Conservation (phyloP, 2,888 invertebrate species). For the Exephanes ischioxanthus region DNA sequence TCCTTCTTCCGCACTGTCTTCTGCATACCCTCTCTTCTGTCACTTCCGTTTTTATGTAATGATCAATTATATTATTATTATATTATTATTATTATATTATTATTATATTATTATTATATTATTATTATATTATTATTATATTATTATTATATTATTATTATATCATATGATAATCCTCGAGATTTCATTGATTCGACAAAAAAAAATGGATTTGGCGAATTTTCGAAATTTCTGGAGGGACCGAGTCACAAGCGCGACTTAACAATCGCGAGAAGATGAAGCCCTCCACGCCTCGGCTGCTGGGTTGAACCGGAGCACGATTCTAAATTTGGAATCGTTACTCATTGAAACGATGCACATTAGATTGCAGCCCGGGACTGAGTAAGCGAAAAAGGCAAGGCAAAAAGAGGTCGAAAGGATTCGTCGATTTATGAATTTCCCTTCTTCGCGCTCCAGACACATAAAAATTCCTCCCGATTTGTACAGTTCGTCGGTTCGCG, state of each 20-base stretch:
- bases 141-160: not conserved
- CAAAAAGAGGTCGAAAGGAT: slow-evolving; percentile 52
- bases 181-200: not conserved
- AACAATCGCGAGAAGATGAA: slow-evolving; percentile 41
- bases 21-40: too few species aligned
- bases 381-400: slow-evolving; percentile 27
- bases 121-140: too few species aligned
- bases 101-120: too few species aligned
- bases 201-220: not conserved
- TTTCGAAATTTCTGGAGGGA: not conserved
- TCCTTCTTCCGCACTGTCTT: too few species aligned
- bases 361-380: slow-evolving; percentile 51
- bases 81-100: too few species aligned
- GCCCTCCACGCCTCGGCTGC: slow-evolving; percentile 26
- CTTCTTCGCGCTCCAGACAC: slow-evolving; percentile 45
- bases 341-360: slow-evolving; percentile 65
- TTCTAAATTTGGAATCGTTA: slow-evolving; percentile 71
- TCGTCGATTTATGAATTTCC: slow-evolving; percentile 57
- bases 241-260: slow-evolving; percentile 37
- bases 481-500: not conserved
- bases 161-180: not conserved
- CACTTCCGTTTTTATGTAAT: too few species aligned
- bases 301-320: slow-evolving; percentile 29
- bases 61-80: too few species aligned
- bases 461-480: slow-evolving; percentile 51